A percentile compares a stretch with the other conserved stretches of the same genome.
Conservation (phyloP, 2,797 vertebrate species). For the Lacerta agilis region DNA sequence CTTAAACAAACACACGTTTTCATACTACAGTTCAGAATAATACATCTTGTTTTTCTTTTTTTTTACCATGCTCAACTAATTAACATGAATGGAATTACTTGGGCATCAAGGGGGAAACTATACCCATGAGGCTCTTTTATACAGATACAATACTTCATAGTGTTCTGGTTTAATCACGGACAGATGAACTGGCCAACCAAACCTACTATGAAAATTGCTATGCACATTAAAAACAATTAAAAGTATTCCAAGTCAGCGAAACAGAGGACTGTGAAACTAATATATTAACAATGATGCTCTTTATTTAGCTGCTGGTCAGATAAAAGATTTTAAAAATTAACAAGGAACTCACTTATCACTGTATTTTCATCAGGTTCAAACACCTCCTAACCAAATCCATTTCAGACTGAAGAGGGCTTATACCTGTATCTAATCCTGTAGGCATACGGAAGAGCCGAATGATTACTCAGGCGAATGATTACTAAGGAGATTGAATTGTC, state of each 20-base stretch:
- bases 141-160: conserved; percentile 27
- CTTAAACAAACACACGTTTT: background rate
- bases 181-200: conserved; percentile 28
- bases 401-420: conserved; percentile 81
- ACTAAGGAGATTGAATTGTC: conserved; percentile 54
- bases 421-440: conserved; percentile 83
- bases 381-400: conserved; percentile 82
- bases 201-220: conserved; percentile 25
- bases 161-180: conserved; percentile 22
- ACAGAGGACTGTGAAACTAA: conserved; percentile 48
- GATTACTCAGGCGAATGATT: conserved; percentile 44
- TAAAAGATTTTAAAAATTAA: conserved; percentile 75
- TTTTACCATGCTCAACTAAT: conserved; percentile 18
- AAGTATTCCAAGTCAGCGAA: conserved; percentile 31
- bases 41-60: conserved; percentile 6
- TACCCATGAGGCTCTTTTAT: background rate
- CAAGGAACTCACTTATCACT: conserved; percentile 87
- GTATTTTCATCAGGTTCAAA: conserved; percentile 82
- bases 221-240: conserved; percentile 54
- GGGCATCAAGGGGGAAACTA: background rate
- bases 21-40: background rate
- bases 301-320: conserved; percentile 82
- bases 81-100: conserved; percentile 22
- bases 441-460: conserved; percentile 80
- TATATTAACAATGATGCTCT: conserved; percentile 63